Percentiles rank a stretch among this genome's conserved stretches.
Evolutionary conservation across 2,113 vertebrate genomes (phyloP).

Genomic region (Nasalis larvatus): DNA sequence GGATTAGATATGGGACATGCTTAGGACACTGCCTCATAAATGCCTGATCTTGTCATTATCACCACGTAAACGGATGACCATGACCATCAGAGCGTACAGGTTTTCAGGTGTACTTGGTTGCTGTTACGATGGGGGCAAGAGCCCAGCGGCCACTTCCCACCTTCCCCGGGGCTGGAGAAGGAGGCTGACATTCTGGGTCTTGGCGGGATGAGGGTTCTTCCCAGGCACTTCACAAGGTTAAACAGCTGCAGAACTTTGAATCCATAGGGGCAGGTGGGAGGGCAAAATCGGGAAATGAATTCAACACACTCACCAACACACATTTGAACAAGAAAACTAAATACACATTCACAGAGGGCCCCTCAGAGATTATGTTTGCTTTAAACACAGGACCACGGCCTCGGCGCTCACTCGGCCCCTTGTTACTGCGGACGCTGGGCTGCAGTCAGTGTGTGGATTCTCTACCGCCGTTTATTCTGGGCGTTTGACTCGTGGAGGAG

Average conservation of each 20-base stretch:
- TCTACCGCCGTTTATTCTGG: too few relatives aligned
- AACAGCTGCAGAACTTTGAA: accelerated
- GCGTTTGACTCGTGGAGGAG: background rate
- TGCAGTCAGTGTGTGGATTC: background rate
- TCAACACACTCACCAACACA: background rate
- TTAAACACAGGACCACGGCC: background rate
- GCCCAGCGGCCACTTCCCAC: accelerated
- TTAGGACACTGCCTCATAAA: accelerated
- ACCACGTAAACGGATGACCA: accelerated
- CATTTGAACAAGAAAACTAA: constrained; percentile 22
- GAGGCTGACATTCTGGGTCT: accelerated
- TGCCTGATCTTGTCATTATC: accelerated
- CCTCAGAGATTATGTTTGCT: background rate
- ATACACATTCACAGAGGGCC: background rate
- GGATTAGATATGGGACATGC: accelerated
- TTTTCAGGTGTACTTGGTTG: accelerated
- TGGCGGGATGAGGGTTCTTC: accelerated
- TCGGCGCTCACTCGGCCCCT: accelerated
- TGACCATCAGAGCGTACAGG: too few relatives aligned
- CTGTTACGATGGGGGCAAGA: too few relatives aligned
- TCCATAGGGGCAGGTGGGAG: background rate
- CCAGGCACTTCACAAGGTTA: accelerated
- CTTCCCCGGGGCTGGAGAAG: background rate
- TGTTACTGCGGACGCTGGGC: background rate
- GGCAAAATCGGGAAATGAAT: background rate